Evolutionary conservation across 2,888 invertebrate genomes (phyloP), one percentile per base, ranked within the genome.

Genomic region (Hydraecia micacea): DNA sequence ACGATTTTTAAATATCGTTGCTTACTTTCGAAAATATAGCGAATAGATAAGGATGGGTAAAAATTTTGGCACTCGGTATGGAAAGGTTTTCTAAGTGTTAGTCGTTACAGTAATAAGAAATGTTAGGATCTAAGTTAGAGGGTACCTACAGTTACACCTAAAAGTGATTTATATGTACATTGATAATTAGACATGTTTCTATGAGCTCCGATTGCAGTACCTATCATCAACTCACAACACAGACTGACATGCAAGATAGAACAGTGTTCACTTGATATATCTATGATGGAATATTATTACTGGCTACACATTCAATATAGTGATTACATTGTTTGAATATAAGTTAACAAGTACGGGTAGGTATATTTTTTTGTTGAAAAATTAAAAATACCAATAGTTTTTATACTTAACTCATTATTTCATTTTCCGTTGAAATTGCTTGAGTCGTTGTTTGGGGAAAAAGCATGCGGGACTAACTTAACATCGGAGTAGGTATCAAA

Each of bases 11-110:
- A 75, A 77, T 75, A 83, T 89, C 87, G 83, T 87, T 87, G 87
- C 86, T 83, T 80, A 84, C 55, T 85, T 84, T 13, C 78, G 49
- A 83, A 81, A 70, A 32, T 68, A 60, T 70, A 66, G 49, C 69
- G 39, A 71, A 62, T 65, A 78, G 18, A 58, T 15, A 66, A 11
- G 78, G 73, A 75, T 73, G 75, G 39, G 72, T 75, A 83, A 80
- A 39, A 62, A 70, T 77, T 89, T 91, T 91, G 91, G 91, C 91
- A 91, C 91, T 81, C 83, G 73, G 84, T 81, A 79, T 81, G 83
- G 81, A 76, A 81, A 84, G 71, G 77, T 46, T 83, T 77, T 32
- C 73, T 73, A 77, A 62, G 58, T 73, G 79, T 83, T 78, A 88
- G 70, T 75, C 67, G 77, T 81, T 81, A 83, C 74, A 86, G 73